phyloP scores from a whole-genome alignment of 2,113 vertebrate species.

The Pollimyrus isidori region DNA sequence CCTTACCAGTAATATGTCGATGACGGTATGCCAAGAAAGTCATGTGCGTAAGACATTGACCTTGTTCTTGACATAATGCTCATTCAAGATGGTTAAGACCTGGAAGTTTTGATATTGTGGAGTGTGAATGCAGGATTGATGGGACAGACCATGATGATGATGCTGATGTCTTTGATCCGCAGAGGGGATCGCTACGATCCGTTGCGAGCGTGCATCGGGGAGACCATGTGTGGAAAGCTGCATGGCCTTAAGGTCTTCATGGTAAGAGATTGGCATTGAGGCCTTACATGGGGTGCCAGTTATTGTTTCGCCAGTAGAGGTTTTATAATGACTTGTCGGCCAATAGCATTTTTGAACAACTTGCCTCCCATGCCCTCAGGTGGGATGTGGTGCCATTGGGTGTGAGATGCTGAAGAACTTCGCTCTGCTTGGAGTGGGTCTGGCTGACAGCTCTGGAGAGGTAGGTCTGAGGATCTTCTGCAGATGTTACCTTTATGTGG shows the following conservation, averaged over 20 bases:
- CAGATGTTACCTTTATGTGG: background rate
- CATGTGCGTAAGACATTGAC: background rate
- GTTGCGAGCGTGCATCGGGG: constrained; percentile 81
- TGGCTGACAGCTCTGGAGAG: constrained; percentile 61
- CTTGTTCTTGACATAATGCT: background rate
- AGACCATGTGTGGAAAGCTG: constrained; percentile 77
- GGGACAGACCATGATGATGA: background rate
- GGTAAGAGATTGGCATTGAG: constrained; percentile 61
- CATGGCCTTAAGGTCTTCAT: constrained; percentile 84
- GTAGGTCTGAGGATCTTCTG: constrained; percentile 32
- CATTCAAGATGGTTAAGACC: background rate
- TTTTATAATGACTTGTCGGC: background rate
- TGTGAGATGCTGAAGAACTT: constrained; percentile 99
- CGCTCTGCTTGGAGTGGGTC: constrained; percentile 84
- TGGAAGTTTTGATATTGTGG: background rate
- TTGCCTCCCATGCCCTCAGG: constrained; percentile 50
- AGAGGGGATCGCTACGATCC: constrained; percentile 91
- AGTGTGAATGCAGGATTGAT: background rate
- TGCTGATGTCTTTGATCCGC: background rate
- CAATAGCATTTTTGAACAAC: background rate
- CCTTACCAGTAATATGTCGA: background rate
- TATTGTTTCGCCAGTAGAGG: background rate
- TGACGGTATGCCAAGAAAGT: background rate
- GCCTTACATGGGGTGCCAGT: background rate
- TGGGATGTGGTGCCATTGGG: constrained; percentile 95